A percentile compares a stretch with the other conserved stretches of the same genome.
Conservation (phyloP, 1,140 invertebrate species). For the Aricia agestis region DNA sequence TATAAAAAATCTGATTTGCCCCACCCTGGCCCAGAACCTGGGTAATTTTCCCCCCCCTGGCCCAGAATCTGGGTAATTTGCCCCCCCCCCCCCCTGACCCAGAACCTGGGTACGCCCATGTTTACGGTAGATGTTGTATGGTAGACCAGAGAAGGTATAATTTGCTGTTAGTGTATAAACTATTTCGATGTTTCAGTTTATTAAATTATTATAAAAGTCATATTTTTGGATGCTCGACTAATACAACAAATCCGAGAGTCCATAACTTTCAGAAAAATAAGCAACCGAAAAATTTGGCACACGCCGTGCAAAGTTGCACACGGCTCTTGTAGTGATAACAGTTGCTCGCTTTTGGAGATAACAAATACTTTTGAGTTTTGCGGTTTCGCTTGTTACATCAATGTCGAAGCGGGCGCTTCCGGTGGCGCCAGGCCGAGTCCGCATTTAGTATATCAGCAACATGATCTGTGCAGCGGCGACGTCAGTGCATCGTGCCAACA, state of each 20-base stretch:
- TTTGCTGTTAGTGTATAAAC: too few relatives aligned
- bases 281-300: background rate
- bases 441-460: conserved; percentile 57
- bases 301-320: background rate
- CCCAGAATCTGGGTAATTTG: too few relatives aligned
- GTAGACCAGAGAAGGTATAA: too few relatives aligned
- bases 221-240: background rate
- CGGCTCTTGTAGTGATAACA: background rate
- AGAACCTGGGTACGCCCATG: too few relatives aligned
- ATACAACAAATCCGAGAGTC: background rate
- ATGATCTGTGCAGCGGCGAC: conserved; percentile 45
- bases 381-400: background rate
- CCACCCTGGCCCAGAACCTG: too few relatives aligned
- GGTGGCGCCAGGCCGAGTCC: conserved; percentile 44
- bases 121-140: too few relatives aligned
- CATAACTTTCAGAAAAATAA: background rate
- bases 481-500: conserved; percentile 50
- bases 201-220: too few relatives aligned
- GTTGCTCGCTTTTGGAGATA: background rate
- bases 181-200: too few relatives aligned
- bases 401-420: conserved; percentile 34
- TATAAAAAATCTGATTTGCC: too few relatives aligned
- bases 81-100: too few relatives aligned
- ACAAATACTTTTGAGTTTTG: background rate
- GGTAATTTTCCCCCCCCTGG: too few relatives aligned